Evolutionary conservation across 2,797 vertebrate species (phyloP).

Genomic region (Octomys mimax): DNA sequence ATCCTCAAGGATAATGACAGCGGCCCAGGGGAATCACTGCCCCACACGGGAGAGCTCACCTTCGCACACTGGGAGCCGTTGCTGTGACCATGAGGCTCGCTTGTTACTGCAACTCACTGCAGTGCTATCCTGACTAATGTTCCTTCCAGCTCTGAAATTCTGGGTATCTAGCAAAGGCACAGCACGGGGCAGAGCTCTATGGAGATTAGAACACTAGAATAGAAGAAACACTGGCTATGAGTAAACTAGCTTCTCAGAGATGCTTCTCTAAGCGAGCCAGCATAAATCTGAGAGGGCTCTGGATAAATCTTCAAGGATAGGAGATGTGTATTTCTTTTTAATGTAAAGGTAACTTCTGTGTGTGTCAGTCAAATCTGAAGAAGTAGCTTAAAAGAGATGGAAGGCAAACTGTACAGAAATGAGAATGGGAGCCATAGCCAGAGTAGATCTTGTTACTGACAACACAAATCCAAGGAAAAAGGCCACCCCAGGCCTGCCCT

Average conservation of each 20-base stretch:
- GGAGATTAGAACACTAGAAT: not conserved
- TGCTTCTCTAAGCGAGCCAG: not conserved
- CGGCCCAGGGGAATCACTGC: not conserved
- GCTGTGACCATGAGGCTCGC: not conserved
- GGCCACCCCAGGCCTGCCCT: rapidly evolving
- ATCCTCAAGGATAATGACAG: not conserved
- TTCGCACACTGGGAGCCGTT: too few species aligned
- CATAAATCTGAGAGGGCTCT: not conserved
- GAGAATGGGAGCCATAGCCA: not conserved
- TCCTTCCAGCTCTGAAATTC: not conserved
- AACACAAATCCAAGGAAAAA: not conserved
- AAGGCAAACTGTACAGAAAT: not conserved
- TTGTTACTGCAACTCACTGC: not conserved
- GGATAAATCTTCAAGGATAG: not conserved
- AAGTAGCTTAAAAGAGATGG: constrained; percentile 17
- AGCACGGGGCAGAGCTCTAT: not conserved
- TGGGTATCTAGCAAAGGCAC: not conserved
- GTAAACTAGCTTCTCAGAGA: not conserved
- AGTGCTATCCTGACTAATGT: not conserved
- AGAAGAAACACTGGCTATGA: not conserved
- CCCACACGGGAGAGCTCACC: not conserved
- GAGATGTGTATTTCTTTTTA: not conserved
- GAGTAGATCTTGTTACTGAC: not conserved
- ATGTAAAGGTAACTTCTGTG: not conserved
- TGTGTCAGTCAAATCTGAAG: not conserved